These are phyloP conservation scores for Drosophila gaucha DNA, from an alignment of 2,888 invertebrate genomes.

Conservation along the genomic window DNA sequence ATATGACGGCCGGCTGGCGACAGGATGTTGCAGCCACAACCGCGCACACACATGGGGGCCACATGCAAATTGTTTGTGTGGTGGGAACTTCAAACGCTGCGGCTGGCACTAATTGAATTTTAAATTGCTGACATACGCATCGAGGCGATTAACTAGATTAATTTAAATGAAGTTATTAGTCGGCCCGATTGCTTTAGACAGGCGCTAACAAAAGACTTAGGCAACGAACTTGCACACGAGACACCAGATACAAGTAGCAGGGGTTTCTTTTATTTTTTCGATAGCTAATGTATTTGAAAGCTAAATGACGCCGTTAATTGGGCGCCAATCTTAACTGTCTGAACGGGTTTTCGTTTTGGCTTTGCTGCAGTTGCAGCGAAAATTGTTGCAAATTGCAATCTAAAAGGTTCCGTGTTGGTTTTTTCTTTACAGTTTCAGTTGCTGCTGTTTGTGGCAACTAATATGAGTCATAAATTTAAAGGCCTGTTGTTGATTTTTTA, in stretches of 20 bases:
- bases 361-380: constrained; percentile 54
- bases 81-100: constrained; percentile 61
- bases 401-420: constrained; percentile 77
- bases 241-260: constrained; percentile 11
- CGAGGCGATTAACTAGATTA: constrained; percentile 55
- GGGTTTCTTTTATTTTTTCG: constrained; percentile 8
- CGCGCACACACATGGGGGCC: constrained; percentile 8
- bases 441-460: constrained; percentile 46
- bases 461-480: constrained; percentile 77
- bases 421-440: constrained; percentile 19
- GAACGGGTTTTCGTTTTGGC: constrained; percentile 45
- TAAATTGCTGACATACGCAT: constrained; percentile 63
- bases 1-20: constrained; percentile 56
- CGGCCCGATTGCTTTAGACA: constrained; percentile 48
- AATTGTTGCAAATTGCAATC: constrained; percentile 76
- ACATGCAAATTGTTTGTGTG: constrained; percentile 52
- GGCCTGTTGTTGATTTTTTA: constrained; percentile 59
- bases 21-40: constrained; percentile 58
- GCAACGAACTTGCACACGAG: constrained; percentile 44
- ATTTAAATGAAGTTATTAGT: constrained; percentile 76
- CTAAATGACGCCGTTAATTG: constrained; percentile 76
- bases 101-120: constrained; percentile 69
- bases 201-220: constrained; percentile 71
- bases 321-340: constrained; percentile 62
- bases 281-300: constrained; percentile 64